Evolutionary conservation across 92 coral and sea anemone genomes (phyloP).

Genomic region (Parazoanthus atlanticus): DNA sequence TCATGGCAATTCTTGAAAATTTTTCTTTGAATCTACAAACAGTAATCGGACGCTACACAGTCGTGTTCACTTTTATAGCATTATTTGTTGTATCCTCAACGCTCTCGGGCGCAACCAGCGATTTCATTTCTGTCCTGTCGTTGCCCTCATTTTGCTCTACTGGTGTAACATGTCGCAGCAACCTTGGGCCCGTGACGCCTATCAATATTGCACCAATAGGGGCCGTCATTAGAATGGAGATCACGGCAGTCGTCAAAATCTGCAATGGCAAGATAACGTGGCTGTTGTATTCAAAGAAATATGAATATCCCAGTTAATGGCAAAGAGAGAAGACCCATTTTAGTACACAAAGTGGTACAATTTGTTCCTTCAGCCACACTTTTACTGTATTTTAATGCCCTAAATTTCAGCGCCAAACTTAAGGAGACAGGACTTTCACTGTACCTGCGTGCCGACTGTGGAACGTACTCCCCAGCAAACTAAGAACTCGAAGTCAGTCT

Average conservation of each 20-base stretch:
- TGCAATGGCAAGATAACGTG: slow-evolving; percentile 22
- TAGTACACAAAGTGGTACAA: no score
- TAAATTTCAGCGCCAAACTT: no score
- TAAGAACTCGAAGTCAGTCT: no score
- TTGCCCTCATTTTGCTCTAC: slow-evolving; percentile 10
- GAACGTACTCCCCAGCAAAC: no score
- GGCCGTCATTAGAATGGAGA: slow-evolving; percentile 92
- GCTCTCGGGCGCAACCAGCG: slow-evolving; percentile 18
- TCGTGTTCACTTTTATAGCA: background rate
- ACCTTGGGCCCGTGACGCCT: slow-evolving; percentile 76
- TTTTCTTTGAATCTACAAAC: background rate
- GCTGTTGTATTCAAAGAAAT: background rate
- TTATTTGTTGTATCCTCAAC: background rate
- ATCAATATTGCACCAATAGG: slow-evolving; percentile 94
- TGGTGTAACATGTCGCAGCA: slow-evolving; percentile 64
- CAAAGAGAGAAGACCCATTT: no score
- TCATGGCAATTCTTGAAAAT: no score
- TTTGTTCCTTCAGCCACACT: no score
- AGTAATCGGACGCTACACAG: background rate
- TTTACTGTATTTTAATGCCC: no score
- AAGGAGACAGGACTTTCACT: no score
- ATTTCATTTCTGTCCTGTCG: slow-evolving; percentile 10
- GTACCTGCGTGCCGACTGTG: no score
- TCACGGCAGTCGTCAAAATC: slow-evolving; percentile 95
- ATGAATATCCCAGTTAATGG: no score